Evolutionary conservation across 2,888 invertebrate genomes (phyloP), one percentile per base, ranked within the genome.

Genomic region (Lasioglossum figueresi): DNA sequence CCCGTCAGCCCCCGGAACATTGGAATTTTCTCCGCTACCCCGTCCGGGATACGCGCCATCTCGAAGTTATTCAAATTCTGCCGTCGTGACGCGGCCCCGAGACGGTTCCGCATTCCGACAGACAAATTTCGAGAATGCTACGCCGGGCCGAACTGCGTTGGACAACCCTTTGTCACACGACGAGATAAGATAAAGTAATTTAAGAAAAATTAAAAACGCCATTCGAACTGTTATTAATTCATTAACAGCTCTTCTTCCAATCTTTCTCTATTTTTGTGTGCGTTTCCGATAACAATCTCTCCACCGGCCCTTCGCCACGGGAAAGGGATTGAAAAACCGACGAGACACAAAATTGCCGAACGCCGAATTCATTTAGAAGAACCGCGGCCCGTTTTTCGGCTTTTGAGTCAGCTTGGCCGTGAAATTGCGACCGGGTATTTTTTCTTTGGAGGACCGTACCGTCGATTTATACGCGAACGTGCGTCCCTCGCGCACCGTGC

Each of bases 41-140:
- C 90, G 82, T n/a, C 70, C 73, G 70, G 81, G 56, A 27, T 1
- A 1, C 68, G 40, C 23, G 37, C 37, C 19, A 1, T 70, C 23
- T 8, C 68, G 8, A 80, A 84, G 83, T 86, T 89, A 91, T 92
- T 93, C 91, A 90, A 91, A 91, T 91, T 91, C 83, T 70, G 84
- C 83, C 88, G 90, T 91, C 90, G 87, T 83, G 88, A 89, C 89
- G 88, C 87, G 88, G 88, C 12, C 37, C 37, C 23, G 23, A 68
- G 37, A 40, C 68, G 14, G 23, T 68, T 23, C 37, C 14, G 43
- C 43, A 43, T 43, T 43, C 43, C 43, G 43, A 43, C 0, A 43
- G 43, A 43, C 43, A 14, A 14, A 43, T 43, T 43, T 43, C 43
- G 43, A 43, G 43, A 43, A 43, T 14, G 43, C 43, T 43, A 43